Base-by-base conservation (phyloP, 2,797 vertebrate species). In the Ceyx erithaca region DNA sequence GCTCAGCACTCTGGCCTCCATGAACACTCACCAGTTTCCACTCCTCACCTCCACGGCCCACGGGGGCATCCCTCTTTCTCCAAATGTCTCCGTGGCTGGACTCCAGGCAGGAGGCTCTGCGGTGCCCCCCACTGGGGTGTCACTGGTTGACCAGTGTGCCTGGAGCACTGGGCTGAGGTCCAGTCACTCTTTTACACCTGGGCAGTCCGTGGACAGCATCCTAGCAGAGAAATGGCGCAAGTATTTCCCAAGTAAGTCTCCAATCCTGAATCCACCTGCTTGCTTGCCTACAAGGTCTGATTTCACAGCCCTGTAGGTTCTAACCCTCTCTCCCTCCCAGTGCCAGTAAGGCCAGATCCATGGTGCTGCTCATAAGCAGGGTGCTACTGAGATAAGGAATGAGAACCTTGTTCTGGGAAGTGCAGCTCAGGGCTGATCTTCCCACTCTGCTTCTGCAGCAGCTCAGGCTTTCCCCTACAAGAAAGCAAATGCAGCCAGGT, bases 201-300 rank as follows among this genome's bases (percentile, higher is more conserved):
- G 88, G 6, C 96, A 94, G 48, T 87, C 97, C 1, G 97, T 97
- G 52, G 98, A 98, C 4, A 97, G 95, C 64, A 68, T 97, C 35
- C 87, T 98, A 82, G 83, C 95, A 85, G 98, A 98, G 90, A 98
- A 98, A 18, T 99, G 98, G 98, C 98, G 19, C 92, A 98, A 97
- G 78, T 98, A 98, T 72, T 98, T 99, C 80, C 98, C 99, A 28
- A 97, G 99, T 99, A 83, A 52, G 97, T 46, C n/a, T 37, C 11
- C 43, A 22, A 0, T 7, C 41, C 19, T 8, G 7, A 3, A 0
- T 11, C 51, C 8, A 2, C 26, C 73, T 45, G 31, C 61, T 23
- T 16, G 21, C 35, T 57, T 31, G 26, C 40, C 45, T 23, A 0
- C 0, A 9, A 0, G 51, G 41, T 12, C 1, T 4, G 18, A 0